Evolutionary conservation across 2,888 invertebrate species (phyloP).

Genomic region (Eulithis testata): DNA sequence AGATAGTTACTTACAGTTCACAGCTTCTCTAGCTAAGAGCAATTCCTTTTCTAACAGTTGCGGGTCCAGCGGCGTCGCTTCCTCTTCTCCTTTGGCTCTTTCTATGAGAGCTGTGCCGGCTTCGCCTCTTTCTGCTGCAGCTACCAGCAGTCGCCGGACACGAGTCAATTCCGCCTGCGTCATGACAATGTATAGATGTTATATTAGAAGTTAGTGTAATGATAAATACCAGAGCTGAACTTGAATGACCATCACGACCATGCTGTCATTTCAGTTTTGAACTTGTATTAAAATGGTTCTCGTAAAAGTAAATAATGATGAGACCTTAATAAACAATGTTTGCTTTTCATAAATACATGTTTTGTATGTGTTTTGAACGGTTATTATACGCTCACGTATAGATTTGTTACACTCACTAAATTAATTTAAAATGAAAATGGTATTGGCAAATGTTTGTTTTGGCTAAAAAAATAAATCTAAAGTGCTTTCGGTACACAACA

Average conservation of each 20-base stretch:
- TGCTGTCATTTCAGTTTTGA: no score
- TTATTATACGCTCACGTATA: no score
- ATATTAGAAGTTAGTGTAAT: no score
- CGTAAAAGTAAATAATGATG: no score
- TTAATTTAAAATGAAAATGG: no score
- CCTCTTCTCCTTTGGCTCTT: conserved; percentile 82
- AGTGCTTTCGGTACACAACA: not conserved
- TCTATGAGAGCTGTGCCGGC: conserved; percentile 79
- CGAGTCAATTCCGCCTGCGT: conserved; percentile 87
- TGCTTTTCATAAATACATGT: no score
- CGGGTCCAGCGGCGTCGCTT: conserved; percentile 82
- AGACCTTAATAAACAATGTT: no score
- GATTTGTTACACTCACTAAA: no score
- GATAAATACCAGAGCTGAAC: not conserved
- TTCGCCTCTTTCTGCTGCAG: conserved; percentile 85
- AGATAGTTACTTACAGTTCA: conserved; percentile 77
- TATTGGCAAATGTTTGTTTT: not conserved
- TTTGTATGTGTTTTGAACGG: no score
- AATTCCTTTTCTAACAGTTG: conserved; percentile 88
- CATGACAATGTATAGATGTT: no score
- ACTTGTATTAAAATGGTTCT: no score
- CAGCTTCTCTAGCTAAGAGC: conserved; percentile 91
- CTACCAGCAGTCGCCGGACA: conserved; percentile 87
- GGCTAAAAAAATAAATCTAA: not conserved
- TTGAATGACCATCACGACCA: no score